Conservation (phyloP, 37 sponge, comb jelly and placozoan species). For the Oopsacas minuta region DNA sequence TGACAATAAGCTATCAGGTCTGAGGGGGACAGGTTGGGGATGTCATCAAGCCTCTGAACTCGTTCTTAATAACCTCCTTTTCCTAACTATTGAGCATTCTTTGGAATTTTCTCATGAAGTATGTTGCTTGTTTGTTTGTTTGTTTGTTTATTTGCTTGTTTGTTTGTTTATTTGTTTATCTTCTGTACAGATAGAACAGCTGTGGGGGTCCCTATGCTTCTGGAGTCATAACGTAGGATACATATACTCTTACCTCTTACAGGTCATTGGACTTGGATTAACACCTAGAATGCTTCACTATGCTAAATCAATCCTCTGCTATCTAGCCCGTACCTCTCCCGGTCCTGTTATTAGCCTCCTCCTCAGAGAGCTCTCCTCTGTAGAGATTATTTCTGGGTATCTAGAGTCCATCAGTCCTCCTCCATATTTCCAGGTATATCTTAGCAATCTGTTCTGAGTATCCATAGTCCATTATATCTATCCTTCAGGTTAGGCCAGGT, state of each 20-base stretch:
- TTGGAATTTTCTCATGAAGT: background rate
- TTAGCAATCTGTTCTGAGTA: no score
- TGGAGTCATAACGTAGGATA: conserved; percentile 52
- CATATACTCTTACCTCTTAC: conserved; percentile 32
- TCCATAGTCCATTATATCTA: background rate
- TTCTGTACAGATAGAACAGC: conserved; percentile 58
- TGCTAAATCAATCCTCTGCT: conserved; percentile 60
- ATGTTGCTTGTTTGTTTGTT: no score
- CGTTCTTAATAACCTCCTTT: conserved; percentile 68
- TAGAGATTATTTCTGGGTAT: conserved; percentile 42
- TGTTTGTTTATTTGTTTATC: no score
- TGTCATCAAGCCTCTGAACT: conserved; percentile 55
- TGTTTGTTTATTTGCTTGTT: no score
- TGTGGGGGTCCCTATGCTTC: conserved; percentile 63
- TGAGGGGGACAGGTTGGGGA: conserved; percentile 75
- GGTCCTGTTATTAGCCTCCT: conserved; percentile 40
- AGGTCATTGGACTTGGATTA: conserved; percentile 25
- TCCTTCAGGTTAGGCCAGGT: background rate
- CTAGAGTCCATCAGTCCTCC: conserved; percentile 26
- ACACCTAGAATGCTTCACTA: background rate
- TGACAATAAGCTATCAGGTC: background rate
- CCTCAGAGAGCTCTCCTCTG: conserved; percentile 58
- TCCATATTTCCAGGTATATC: conserved; percentile 31
- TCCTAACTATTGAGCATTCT: conserved; percentile 35
- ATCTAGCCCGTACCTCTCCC: conserved; percentile 36